Evolutionary conservation across 2,888 invertebrate genomes (phyloP), one percentile per base, ranked within the genome.

Genomic region (Bugulina stolonifera): DNA sequence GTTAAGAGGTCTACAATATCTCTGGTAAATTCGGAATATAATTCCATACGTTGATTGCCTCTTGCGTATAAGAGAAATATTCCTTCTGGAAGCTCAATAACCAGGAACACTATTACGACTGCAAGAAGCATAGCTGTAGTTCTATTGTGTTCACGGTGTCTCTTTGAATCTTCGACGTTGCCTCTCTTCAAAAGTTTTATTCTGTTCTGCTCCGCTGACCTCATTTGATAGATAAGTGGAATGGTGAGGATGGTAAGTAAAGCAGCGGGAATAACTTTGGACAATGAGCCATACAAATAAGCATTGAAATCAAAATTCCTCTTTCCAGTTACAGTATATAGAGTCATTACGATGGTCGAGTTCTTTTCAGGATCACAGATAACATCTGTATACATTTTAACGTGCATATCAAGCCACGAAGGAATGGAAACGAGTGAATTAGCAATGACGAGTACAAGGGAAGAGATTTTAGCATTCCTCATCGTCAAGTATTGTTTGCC

Each of bases 1-100:
- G 95, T 94, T 78, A 95, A 84, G 74, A 93, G 89, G 85, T 96
- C 96, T 91, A 94, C 92, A 72, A 94, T 83, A 81, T 94, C 94
- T 23, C 86, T 86, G 54, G 86, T 78, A 58, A 81, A 82, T 14
- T 81, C 78, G 85, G 95, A 95, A 69, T 85, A 81, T 57, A 81
- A 77, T 2, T 78, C 73, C 75, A 84, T 84, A 84, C 91, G 91
- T 72, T 92, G 88, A 27, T 90, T 86, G 0, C 91, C 91, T 73
- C 91, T 91, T 71, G 94, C 91, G 55, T 94, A 87, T 55, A 94
- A 87, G 0, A 91, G 93, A 75, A 86, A 80, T 35, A 85, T 81
- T 3, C 86, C 94, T 82, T 94, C 93, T 0, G 94, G 94, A 76
- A 94, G 90, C 81, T 94, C 94, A 0, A 94, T 93, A 75, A 93